Percentiles rank a stretch among this genome's conserved stretches.
Evolutionary conservation across 2,888 invertebrate genomes (phyloP).

Genomic region (Sialis lutaria): DNA sequence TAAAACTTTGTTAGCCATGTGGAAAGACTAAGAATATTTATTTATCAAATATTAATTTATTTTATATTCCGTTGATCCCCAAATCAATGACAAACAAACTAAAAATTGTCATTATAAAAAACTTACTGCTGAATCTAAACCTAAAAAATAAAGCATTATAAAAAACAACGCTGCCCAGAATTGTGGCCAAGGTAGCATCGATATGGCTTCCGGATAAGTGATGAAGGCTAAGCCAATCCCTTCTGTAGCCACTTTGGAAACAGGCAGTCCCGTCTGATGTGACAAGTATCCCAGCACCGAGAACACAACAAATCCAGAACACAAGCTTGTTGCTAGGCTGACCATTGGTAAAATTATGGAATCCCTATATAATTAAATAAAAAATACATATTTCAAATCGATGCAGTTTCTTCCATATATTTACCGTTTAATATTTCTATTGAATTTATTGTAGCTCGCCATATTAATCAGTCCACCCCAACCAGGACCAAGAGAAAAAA

Average conservation of each 20-base stretch:
- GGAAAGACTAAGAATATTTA: no score
- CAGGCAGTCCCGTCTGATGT: slow-evolving; percentile 49
- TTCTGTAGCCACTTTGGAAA: slow-evolving; percentile 58
- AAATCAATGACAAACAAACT: no score
- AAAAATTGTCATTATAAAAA: no score
- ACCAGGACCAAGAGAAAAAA: slow-evolving; percentile 77
- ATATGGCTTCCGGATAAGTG: slow-evolving; percentile 61
- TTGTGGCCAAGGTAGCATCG: slow-evolving; percentile 56
- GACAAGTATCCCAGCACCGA: slow-evolving; percentile 63
- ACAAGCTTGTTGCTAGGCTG: slow-evolving; percentile 59
- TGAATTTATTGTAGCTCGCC: slow-evolving; percentile 67
- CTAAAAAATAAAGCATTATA: slow-evolving; percentile 62
- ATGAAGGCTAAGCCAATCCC: slow-evolving; percentile 65
- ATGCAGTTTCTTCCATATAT: no score
- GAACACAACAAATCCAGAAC: slow-evolving; percentile 66
- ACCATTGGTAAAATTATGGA: slow-evolving; percentile 51
- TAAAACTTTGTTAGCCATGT: no score
- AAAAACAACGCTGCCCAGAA: slow-evolving; percentile 65
- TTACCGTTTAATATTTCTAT: slow-evolving; percentile 51
- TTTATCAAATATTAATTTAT: no score
- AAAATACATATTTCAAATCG: no score
- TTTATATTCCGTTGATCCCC: no score
- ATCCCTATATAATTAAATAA: slow-evolving; percentile 42
- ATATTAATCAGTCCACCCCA: slow-evolving; percentile 74
- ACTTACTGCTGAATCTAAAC: no score